A percentile compares a stretch with the other conserved stretches of the same genome.
Conservation (phyloP, 2,113 vertebrate species). For the Rattus norvegicus region GRCr8 NC_086020.1:244891501-244892000, state of each 20-base stretch:
- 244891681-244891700: not conserved
- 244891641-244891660: conserved; percentile 31
- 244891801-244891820: not conserved
- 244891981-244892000: not conserved
- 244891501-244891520: not conserved
- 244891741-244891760: not conserved
- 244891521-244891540: conserved; percentile 10
- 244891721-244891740: not conserved
- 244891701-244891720: not conserved
- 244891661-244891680: not conserved
- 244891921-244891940: not conserved
- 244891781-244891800: not conserved
- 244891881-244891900: not conserved
- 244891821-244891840: not conserved
- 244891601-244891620: not conserved
- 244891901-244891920: conserved; percentile 6
- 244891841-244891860: not conserved
- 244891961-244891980: not conserved
- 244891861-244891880: not conserved
- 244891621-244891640: conserved; percentile 9
- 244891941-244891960: not conserved
- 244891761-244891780: not conserved
- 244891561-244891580: not conserved
- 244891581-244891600: not conserved
- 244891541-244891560: not conserved